These are phyloP conservation scores for Nebria salina DNA, from an alignment of 2,888 invertebrate genomes.

Conservation along the genomic window DNA sequence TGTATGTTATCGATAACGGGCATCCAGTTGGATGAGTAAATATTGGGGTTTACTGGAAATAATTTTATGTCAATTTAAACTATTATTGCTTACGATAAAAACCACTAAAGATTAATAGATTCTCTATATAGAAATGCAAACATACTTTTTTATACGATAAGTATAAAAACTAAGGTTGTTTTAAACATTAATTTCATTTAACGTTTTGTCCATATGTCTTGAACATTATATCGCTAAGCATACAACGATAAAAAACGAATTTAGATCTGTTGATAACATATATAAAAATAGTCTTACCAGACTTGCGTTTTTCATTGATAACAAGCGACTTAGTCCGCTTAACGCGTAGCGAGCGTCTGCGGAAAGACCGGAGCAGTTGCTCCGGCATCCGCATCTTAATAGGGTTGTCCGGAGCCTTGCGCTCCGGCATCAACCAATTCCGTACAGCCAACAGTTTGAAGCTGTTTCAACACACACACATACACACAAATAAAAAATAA, in stretches of 20 bases:
- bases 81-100: not conserved
- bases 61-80: not conserved
- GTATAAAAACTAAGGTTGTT: not conserved
- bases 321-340: conserved; percentile 80
- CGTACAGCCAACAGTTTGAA: conserved; percentile 75
- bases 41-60: not conserved
- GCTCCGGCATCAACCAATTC: conserved; percentile 77
- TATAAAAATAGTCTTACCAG: conserved; percentile 69
- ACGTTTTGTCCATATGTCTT: not conserved
- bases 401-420: conserved; percentile 64
- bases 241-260: not conserved
- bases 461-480: conserved; percentile 50
- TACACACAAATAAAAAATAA: conserved; percentile 6
- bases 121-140: too few species aligned
- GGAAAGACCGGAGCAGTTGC: conserved; percentile 77
- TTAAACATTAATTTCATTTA: not conserved
- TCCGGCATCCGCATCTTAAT: conserved; percentile 72
- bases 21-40: not conserved
- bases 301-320: conserved; percentile 79
- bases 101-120: too few species aligned
- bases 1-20: not conserved
- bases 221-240: not conserved
- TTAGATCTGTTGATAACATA: not conserved
- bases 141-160: too few species aligned
- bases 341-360: conserved; percentile 75